Conservation (phyloP, 2,113 vertebrate species). For the Spea bombifrons region DNA sequence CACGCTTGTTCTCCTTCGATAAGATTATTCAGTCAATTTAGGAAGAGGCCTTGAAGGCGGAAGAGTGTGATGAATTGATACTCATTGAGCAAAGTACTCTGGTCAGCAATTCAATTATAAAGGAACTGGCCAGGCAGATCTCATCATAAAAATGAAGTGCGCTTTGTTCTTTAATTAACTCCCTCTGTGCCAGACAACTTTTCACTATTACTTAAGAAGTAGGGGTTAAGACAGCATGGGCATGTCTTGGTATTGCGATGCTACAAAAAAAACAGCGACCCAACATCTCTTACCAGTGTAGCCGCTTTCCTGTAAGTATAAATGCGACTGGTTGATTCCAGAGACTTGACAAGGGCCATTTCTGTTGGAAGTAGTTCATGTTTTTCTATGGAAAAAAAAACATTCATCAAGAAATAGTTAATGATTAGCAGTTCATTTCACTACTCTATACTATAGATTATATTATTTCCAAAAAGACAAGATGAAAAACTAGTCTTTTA, state of each 20-base stretch:
- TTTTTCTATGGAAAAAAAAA: slow-evolving; percentile 71
- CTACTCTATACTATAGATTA: no score
- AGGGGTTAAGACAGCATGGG: no score
- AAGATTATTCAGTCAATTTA: slow-evolving; percentile 56
- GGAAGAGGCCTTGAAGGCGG: slow-evolving; percentile 53
- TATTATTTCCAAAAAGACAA: no score
- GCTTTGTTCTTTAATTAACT: slow-evolving; percentile 16
- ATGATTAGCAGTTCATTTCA: no score
- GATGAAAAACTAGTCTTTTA: no score
- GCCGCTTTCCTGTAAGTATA: slow-evolving; percentile 83
- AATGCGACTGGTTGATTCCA: slow-evolving; percentile 76
- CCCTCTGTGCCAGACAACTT: neutral
- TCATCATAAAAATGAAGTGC: slow-evolving; percentile 57
- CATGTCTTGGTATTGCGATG: no score
- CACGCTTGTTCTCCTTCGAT: slow-evolving; percentile 55
- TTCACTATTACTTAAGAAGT: neutral
- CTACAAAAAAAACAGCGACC: no score
- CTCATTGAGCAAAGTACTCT: slow-evolving; percentile 46
- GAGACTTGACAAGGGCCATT: slow-evolving; percentile 76
- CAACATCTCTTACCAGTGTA: slow-evolving; percentile 74
- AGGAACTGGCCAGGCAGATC: slow-evolving; percentile 51
- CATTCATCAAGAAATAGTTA: neutral
- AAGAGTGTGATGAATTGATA: slow-evolving; percentile 57
- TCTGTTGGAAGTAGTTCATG: slow-evolving; percentile 83
- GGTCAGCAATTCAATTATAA: slow-evolving; percentile 51